Evolutionary conservation across 2,113 vertebrate genomes (phyloP).

Genomic region (Syrrhaptes paradoxus): DNA sequence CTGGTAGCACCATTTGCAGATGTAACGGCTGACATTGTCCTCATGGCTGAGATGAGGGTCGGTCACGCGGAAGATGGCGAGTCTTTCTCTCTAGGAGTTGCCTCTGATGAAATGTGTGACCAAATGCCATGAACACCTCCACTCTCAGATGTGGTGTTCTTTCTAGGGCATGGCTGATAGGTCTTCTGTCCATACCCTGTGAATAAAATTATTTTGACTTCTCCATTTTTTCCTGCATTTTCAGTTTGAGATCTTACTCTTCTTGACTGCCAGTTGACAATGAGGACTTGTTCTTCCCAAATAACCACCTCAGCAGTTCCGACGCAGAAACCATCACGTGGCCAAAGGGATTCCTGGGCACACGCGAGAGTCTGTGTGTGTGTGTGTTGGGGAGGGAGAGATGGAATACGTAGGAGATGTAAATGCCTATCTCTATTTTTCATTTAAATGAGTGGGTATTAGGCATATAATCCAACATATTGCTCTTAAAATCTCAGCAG

Average conservation of each 20-base stretch:
- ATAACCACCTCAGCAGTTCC: neutral
- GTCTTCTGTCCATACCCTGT: neutral
- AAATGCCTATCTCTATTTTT: conserved; percentile 29
- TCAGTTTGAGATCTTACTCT: neutral
- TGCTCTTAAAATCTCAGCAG: conserved; percentile 36
- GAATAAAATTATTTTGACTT: neutral
- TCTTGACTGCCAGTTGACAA: neutral
- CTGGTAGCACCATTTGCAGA: neutral
- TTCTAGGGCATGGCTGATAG: neutral
- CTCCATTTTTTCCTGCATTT: neutral
- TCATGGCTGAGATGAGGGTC: neutral
- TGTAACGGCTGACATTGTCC: neutral
- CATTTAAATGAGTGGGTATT: conserved; percentile 28
- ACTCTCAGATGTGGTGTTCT: neutral
- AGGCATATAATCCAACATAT: conserved; percentile 25
- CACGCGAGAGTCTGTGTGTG: neutral
- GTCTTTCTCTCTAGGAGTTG: neutral
- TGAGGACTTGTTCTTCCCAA: neutral
- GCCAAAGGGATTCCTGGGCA: neutral
- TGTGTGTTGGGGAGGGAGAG: neutral
- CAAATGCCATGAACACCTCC: fast-evolving
- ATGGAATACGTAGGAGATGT: neutral
- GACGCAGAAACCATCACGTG: fast-evolving
- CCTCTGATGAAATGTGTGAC: neutral
- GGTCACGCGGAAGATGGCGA: neutral